Conservation (phyloP, 2,797 vertebrate genomes). For the Natrix natrix region DNA sequence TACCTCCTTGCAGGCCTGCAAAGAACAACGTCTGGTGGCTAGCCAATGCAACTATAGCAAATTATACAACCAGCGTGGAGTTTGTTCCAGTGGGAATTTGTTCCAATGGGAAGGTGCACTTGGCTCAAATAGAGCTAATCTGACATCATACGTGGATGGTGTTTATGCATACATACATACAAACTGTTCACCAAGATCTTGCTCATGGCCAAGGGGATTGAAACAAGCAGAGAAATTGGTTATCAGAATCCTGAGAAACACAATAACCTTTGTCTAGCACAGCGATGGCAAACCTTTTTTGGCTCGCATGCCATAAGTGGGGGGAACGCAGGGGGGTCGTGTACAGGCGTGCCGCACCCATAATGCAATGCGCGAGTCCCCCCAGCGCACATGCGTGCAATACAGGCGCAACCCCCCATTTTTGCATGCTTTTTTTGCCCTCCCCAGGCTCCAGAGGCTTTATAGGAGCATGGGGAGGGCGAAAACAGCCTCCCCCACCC, state of each 20-base stretch:
- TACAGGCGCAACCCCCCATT: too few relatives aligned
- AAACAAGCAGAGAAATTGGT: not conserved
- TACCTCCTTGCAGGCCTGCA: conserved; percentile 50
- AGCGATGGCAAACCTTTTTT: too few relatives aligned
- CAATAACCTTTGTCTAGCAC: not conserved
- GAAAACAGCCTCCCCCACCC: too few relatives aligned
- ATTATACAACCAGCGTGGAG: conserved; percentile 41
- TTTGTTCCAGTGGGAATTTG: not conserved
- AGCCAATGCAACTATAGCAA: conserved; percentile 47
- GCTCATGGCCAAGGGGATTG: not conserved
- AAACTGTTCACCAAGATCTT: not conserved
- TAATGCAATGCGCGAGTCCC: too few relatives aligned
- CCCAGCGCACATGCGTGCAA: too few relatives aligned
- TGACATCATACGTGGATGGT: not conserved
- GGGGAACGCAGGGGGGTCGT: too few relatives aligned
- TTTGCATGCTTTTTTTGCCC: too few relatives aligned
- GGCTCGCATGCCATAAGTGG: too few relatives aligned
- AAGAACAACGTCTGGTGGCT: conserved; percentile 59
- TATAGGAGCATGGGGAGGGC: too few relatives aligned
- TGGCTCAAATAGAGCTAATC: not conserved
- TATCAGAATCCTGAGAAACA: not conserved
- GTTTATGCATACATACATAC: not conserved
- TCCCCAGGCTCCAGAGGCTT: too few relatives aligned
- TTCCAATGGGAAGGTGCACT: not conserved
- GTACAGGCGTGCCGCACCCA: too few relatives aligned